phyloP scores from a whole-genome alignment of 2,113 vertebrate genomes.

The Thryonomys swinderianus region DNA sequence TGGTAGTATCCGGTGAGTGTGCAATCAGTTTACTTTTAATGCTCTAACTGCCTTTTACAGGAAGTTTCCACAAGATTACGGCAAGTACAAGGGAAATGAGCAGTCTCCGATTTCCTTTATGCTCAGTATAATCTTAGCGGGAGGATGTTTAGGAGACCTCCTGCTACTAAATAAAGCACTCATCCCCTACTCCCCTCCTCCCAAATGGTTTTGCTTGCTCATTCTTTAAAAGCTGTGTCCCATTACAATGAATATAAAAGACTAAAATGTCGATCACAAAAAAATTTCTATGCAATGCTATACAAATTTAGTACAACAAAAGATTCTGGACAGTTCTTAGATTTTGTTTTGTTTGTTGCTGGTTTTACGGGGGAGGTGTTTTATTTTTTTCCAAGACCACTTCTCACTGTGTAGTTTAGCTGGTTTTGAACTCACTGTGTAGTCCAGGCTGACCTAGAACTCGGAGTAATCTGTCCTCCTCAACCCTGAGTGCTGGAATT shows the following conservation, averaged over 20 bases:
- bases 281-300: constrained; percentile 3
- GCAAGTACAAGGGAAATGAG: constrained; percentile 77
- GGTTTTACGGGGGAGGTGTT: not conserved
- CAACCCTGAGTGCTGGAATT: not conserved
- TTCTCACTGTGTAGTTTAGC: not conserved
- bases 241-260: constrained; percentile 34
- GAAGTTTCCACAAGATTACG: constrained; percentile 81
- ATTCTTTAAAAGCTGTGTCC: constrained; percentile 39
- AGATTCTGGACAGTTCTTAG: not conserved
- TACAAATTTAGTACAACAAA: constrained; percentile 21
- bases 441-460: not conserved
- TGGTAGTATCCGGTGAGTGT: constrained; percentile 78
- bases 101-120: constrained; percentile 80
- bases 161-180: constrained; percentile 74
- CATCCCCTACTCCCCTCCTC: not conserved
- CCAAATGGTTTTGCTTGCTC: constrained; percentile 31
- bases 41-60: constrained; percentile 81
- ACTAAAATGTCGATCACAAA: not conserved
- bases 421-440: not conserved
- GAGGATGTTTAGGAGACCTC: constrained; percentile 75
- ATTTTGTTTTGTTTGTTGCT: not conserved
- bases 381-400: not conserved
- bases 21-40: constrained; percentile 82
- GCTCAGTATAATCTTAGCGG: constrained; percentile 78
- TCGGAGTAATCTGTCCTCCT: not conserved